Evolutionary conservation across 2,888 invertebrate genomes (phyloP), one percentile per base, ranked within the genome.

Genomic region (Spatulosminthurus flaviceps): DNA sequence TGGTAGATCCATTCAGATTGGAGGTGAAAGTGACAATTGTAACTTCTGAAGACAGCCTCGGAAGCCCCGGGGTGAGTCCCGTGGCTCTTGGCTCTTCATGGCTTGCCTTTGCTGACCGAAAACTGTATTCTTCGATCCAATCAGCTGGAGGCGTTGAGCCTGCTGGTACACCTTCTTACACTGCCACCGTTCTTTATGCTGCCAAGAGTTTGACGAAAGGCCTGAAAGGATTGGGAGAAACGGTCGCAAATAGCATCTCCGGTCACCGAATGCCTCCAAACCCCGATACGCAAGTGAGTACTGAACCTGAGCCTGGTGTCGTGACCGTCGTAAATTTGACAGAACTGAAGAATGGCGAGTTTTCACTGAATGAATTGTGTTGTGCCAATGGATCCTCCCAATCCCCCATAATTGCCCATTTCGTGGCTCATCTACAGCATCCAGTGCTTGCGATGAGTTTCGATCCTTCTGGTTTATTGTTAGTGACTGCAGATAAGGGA

Each of bases 161-260:
- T 29, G 95, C 95, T 87, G 95, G 95, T 19, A 93, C 94, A 19
- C 92, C 95, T 86, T 89, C 90, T 0, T 90, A 90, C 85, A 96
- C 97, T 69, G 97, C 97, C 0, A 95, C 96, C 0, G 95, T 97
- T 76, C 90, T 98, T 13, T 95, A 96, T 88, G 97, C 96, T 0
- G 97, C 97, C 22, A 97, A 97, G 89, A 95, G 95, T 24, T 90
- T 97, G 51, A 94, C 96, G 79, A 95, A 96, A 88, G 96, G 96
- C 0, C 88, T 97, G 76, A 92, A 95, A 0, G 95, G 95, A 80
- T 90, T 97, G 81, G 94, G 97, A 19, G 97, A 97, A 88, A 95
- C 93, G 69, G 95, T 97, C 64, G 96, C 96, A 0, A 95, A 93
- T 85, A 96, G 95, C 86, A 88, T 97, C 72, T 94, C 75, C 1